These are phyloP conservation scores for Champsocephalus gunnari DNA, from an alignment of 2,797 vertebrate species.

Conservation along the genomic window DNA sequence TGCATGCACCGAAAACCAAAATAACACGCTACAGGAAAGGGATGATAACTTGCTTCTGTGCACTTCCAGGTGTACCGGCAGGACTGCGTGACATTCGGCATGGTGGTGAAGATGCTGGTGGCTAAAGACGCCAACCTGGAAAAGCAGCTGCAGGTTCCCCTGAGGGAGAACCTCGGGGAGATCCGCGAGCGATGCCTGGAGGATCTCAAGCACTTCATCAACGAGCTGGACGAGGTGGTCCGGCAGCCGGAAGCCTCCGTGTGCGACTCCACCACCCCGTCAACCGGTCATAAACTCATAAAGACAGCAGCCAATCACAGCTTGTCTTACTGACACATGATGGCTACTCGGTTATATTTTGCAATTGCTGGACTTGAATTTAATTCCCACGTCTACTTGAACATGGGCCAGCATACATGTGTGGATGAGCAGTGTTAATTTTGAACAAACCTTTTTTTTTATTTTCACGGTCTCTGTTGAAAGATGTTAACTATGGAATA, in stretches of 20 bases:
- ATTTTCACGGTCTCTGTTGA: slow-evolving; percentile 41
- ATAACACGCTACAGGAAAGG: too few relatives aligned
- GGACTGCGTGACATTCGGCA: slow-evolving; percentile 97
- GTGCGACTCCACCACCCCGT: slow-evolving; percentile 61
- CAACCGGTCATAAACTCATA: slow-evolving; percentile 65
- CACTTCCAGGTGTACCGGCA: slow-evolving; percentile 90
- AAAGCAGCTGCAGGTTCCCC: slow-evolving; percentile 93
- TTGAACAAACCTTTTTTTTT: slow-evolving; percentile 42
- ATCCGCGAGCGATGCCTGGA: slow-evolving; percentile 95
- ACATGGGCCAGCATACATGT: background rate
- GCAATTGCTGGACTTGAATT: slow-evolving; percentile 24
- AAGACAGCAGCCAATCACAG: slow-evolving; percentile 62
- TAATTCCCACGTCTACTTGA: slow-evolving; percentile 12
- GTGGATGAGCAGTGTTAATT: slow-evolving; percentile 69
- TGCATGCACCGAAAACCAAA: too few relatives aligned
- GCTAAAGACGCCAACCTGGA: slow-evolving; percentile 95
- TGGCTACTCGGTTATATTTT: slow-evolving; percentile 2
- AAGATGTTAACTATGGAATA: slow-evolving; percentile 21
- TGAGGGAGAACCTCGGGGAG: slow-evolving; percentile 95
- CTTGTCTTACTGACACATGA: slow-evolving; percentile 57
- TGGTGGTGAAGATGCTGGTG: slow-evolving; percentile 98
- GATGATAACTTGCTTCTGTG: background rate
- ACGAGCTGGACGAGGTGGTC: slow-evolving; percentile 77
- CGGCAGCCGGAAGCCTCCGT: slow-evolving; percentile 70
- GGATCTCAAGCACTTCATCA: slow-evolving; percentile 94